Base-by-base conservation (phyloP, 1,140 invertebrate genomes). In the Lutraria rhynchaena region DNA sequence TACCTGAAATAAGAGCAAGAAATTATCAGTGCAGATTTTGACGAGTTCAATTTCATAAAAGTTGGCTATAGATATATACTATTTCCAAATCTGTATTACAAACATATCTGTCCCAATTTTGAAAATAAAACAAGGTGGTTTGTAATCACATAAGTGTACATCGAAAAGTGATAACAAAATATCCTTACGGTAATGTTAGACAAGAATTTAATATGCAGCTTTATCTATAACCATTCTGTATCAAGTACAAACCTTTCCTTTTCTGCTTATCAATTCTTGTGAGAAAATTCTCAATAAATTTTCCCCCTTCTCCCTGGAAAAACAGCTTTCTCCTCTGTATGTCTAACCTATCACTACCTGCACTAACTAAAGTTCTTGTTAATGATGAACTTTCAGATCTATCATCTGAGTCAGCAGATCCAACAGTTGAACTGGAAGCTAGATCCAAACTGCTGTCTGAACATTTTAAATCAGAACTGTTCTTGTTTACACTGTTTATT, bases 221-320 rank as follows among this genome's bases (percentile, higher is more conserved):
- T 35, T 73, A 19, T 24, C 22, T 44, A 33, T 35, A 31, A 58
- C 19, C 31, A 35, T 7, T 9, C 19, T 9, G 22, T n/a, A 29
- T 77, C 37, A 41, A 41, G 5, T 15, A 15, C 67, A 49, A 49
- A 85, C 84, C 77, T 58, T 53, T 65, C 63, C 80, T 73, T 17
- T 75, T 78, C 9, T 83, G 46, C 19, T 83, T 71, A 29, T 77
- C 46, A n/a, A 74, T 63, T 15, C 77, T 41, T 15, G 58, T 27
- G 60, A 85, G 51, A 27, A 85, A 77, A 78, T 74, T 85, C 29
- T 77, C 77, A 61, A 81, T 73, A 49, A 74, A 63, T n/a, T 75
- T 63, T n/a, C 37, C 65, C 11, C 73, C 81, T 58, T 73, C 69
- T 27, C 51, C 19, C 1, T 81, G 76, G 60, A 83, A 83, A 69